Evolutionary conservation across 2,113 vertebrate species (phyloP), one percentile per base, ranked within the genome.

Genomic region (Elachura formosa): DNA sequence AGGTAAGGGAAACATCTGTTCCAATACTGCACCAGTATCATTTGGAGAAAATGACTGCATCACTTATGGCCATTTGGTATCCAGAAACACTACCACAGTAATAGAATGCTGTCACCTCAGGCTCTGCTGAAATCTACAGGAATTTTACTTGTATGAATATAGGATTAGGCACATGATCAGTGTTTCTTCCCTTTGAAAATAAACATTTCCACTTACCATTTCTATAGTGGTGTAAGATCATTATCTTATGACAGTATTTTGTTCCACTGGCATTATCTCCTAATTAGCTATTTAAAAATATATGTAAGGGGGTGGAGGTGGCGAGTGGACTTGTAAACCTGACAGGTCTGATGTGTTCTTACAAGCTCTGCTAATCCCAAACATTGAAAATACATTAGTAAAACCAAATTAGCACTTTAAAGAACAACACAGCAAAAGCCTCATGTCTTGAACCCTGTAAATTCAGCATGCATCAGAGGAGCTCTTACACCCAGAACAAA

Each of bases 1-100:
- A 96, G 94, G 96, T 95, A 95, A 91, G 34, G 43, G 62, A 90
- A 97, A 96, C 91, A 95, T 94, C 87, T 96, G 93, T 94, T 96
- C 86, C 93, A 61, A 56, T 71, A 69, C 58, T 87, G 74, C 88
- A 81, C 76, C 78, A 69, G 79, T 75, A 83, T 91, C 59, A 94
- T 93, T 95, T 92, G 91, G 71, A 93, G 84, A 96, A 93, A 95
- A 95, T 77, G 41, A 96, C 92, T 95, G 76, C 90, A 93, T 95
- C 89, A 81, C 84, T 94, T 93, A 92, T 0, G 1, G 91, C 81
- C 40, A 0, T 96, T 96, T 95, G 92, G 91, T 93, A 92, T 77
- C 93, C 89, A 96, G 90, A 96, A 96, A 94, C 91, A 83, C 74
- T 87, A 28, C 58, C 68, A 89, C 62, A 74, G 93, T 95, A 87